Base-by-base conservation (phyloP, 2,113 vertebrate species). In the Numida meleagris region DNA sequence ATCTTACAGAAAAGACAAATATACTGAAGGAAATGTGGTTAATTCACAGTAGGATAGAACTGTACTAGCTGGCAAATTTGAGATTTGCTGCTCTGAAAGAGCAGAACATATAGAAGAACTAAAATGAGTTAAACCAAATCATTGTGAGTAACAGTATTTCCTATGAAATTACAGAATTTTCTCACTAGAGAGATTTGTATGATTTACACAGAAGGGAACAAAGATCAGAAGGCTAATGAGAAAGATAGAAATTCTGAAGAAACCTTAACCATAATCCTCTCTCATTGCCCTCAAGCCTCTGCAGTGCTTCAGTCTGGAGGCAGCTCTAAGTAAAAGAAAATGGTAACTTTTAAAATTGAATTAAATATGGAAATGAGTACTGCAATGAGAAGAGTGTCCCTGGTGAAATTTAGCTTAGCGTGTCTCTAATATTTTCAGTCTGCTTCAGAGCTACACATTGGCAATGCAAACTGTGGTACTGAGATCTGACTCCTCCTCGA, bases 61-160 rank as follows among this genome's bases (percentile, higher is more conserved):
- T 61, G 15, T 36, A 65, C 16, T 68, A 65, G 34, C 51, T 82
- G 45, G 58, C 33, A 94, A 92, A 77, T 76, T 80, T 87, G 50
- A 87, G 55, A 85, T 82, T 89, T 74, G 16, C 21, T 86, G 34
- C 46, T 90, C 57, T 92, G 72, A 51, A 82, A 87, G 84, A 84
- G 53, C 29, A 85, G 46, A 80, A 77, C 21, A 43, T 46, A 34
- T 79, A 88, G n/a, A 88, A 1, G 18, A 94, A 85, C 58, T 58
- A 78, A 92, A 83, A 79, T 24, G 16, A 88, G 25, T 67, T 87
- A 73, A 82, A 83, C 14, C 24, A 89, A 80, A 42, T 89, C 29
- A 83, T 23, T 90, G 34, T 16, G 57, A 73, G 83, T 88, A 94
- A 87, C 18, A 89, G 17, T 46, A 94, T 86, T 94, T 92, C 84